Conservation (phyloP, 2,113 vertebrate species). For the Nothobranchius furzeri region DNA sequence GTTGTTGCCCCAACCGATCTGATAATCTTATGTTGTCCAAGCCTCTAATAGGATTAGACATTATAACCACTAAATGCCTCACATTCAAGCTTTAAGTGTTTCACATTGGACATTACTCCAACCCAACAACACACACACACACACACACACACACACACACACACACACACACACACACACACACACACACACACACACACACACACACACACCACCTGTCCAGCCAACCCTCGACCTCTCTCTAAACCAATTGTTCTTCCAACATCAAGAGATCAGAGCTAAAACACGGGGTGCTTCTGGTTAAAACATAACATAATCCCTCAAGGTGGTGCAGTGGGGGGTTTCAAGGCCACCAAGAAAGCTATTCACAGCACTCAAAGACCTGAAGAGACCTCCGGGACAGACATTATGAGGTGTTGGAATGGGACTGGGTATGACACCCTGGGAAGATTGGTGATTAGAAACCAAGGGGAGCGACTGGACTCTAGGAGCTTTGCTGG, state of each 20-base stretch:
- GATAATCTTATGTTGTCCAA: conserved; percentile 50
- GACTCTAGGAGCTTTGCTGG: conserved; percentile 1
- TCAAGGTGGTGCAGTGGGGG: conserved; percentile 34
- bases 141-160: too few relatives aligned
- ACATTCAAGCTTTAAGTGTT: conserved; percentile 49
- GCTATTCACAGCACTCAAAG: conserved; percentile 65
- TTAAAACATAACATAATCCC: conserved; percentile 75
- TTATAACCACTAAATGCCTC: conserved; percentile 50
- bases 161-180: conserved; percentile 15
- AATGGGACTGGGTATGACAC: conserved; percentile 61
- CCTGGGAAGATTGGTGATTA: conserved; percentile 67
- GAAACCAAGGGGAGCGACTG: conserved; percentile 32
- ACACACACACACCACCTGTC: conserved; percentile 35
- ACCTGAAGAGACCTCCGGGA: conserved; percentile 71
- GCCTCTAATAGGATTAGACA: conserved; percentile 75
- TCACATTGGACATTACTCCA: conserved; percentile 32
- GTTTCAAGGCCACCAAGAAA: conserved; percentile 71
- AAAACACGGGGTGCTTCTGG: conserved; percentile 50
- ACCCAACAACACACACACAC: conserved; percentile 33
- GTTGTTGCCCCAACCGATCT: conserved; percentile 41
- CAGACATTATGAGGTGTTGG: conserved; percentile 68
- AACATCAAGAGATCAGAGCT: conserved; percentile 47
- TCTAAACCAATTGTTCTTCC: conserved; percentile 25
- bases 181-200: conserved; percentile 24
- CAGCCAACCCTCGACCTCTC: conserved; percentile 37